A percentile compares a stretch with the other conserved stretches of the same genome.
Evolutionary conservation across 2,888 invertebrate genomes (phyloP).

Genomic region (Agrochola circellaris): DNA sequence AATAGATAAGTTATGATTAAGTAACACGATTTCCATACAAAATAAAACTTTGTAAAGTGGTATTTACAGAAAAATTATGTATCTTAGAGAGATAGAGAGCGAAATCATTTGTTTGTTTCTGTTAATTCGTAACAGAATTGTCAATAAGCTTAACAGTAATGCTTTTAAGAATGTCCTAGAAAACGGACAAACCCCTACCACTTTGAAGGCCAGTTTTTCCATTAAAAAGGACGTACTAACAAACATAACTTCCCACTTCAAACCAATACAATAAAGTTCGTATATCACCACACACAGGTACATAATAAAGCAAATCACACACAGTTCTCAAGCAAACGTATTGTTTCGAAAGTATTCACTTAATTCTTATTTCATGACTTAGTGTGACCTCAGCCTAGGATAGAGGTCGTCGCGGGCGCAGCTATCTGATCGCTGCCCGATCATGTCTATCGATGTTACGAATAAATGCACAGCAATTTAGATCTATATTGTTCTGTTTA

Average conservation of each 20-base stretch:
- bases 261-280: neutral
- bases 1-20: neutral
- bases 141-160: neutral
- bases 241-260: neutral
- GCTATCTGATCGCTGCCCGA: constrained; percentile 80
- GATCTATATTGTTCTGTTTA: constrained; percentile 62
- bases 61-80: neutral
- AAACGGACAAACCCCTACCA: neutral
- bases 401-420: constrained; percentile 76
- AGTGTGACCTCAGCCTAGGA: constrained; percentile 79
- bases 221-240: neutral
- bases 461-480: constrained; percentile 69
- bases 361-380: constrained; percentile 84
- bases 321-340: constrained; percentile 68
- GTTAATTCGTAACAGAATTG: neutral
- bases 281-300: constrained; percentile 5
- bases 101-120: neutral
- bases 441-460: constrained; percentile 79
- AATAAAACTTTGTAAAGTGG: neutral
- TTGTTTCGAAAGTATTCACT: constrained; percentile 80
- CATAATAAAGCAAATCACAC: constrained; percentile 47
- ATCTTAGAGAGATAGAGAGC: neutral
- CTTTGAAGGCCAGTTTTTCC: neutral
- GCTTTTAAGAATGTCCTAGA: neutral
- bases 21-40: neutral